phyloP scores from a whole-genome alignment of 1,140 invertebrate species.

The Anastrepha ludens region DNA sequence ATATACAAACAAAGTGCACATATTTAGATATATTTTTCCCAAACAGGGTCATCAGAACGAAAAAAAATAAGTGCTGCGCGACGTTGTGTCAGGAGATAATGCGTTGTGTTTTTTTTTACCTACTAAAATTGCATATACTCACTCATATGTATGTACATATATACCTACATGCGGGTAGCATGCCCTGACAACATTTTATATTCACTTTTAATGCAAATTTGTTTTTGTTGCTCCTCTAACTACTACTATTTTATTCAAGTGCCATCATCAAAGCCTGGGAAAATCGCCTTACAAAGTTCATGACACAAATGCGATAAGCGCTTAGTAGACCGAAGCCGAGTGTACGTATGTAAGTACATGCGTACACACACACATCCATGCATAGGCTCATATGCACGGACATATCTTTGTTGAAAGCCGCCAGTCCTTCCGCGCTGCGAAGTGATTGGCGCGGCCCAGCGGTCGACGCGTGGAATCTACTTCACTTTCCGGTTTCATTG shows the following conservation, averaged over 20 bases:
- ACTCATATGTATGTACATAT: not conserved
- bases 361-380: not conserved
- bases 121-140: not conserved
- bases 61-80: not conserved
- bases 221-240: not conserved
- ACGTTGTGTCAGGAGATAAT: conserved; percentile 12
- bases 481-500: conserved; percentile 40
- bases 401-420: not conserved
- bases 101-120: not conserved
- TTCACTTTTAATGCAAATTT: not conserved
- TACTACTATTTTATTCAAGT: not conserved
- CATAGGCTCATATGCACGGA: not conserved
- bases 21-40: not conserved
- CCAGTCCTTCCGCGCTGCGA: conserved; percentile 27
- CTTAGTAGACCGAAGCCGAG: conserved; percentile 18
- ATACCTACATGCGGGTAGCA: not conserved
- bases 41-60: not conserved
- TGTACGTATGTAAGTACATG: not conserved
- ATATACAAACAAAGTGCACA: not conserved
- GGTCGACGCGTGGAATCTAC: not conserved
- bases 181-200: not conserved
- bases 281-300: conserved; percentile 47
- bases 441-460: conserved; percentile 40
- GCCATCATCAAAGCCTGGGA: not conserved
- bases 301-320: conserved; percentile 45